These are phyloP conservation scores for Gryllus longicercus DNA, from an alignment of 2,888 invertebrate species.

Conservation along the genomic window DNA sequence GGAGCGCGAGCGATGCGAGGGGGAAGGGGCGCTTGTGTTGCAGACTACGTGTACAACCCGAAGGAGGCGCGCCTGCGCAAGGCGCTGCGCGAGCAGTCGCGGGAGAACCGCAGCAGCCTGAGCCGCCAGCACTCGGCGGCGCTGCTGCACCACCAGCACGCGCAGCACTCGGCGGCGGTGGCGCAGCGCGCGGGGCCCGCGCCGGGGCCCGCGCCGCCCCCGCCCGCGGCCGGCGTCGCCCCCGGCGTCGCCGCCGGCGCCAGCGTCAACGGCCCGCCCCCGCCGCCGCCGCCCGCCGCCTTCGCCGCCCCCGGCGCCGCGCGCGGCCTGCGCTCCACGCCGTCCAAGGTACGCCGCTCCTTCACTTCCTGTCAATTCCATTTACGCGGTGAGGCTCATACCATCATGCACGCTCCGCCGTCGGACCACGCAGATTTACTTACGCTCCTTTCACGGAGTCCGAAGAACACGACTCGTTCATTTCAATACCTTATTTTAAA, in stretches of 20 bases:
- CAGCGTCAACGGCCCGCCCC: neutral
- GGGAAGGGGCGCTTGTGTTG: neutral
- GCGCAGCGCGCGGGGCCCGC: constrained; percentile 4
- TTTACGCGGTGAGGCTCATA: no score
- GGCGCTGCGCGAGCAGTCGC: constrained; percentile 52
- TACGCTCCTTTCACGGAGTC: no score
- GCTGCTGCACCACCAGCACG: neutral
- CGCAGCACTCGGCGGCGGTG: neutral
- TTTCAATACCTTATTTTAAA: no score
- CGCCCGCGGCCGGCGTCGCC: neutral
- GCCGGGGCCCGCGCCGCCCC: neutral
- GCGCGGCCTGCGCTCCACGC: neutral
- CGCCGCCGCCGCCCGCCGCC: neutral
- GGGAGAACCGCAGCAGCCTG: constrained; percentile 29
- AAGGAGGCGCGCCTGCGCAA: constrained; percentile 61
- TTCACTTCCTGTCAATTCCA: no score
- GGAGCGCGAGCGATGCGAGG: no score
- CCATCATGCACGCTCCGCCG: no score
- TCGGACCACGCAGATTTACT: no score
- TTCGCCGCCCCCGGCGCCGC: neutral
- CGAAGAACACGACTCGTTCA: no score
- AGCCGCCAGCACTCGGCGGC: constrained; percentile 21
- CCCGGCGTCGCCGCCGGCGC: neutral
- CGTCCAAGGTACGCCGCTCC: neutral
- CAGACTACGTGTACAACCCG: constrained; percentile 63